Evolutionary conservation across 2,797 vertebrate species (phyloP).

Genomic region (Anguilla pacifica): DNA sequence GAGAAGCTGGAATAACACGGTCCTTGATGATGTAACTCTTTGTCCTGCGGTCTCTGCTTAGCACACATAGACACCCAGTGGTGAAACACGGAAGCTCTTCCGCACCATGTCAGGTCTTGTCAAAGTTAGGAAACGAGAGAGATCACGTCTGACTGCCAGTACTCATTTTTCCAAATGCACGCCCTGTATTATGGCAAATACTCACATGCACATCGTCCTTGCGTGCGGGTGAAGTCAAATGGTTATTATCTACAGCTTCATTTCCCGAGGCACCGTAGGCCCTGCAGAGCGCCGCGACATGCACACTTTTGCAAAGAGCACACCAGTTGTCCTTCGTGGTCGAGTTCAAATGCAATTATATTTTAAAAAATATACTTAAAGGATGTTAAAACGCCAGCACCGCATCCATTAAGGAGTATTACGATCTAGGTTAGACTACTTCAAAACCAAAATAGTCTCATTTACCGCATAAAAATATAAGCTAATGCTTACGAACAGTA

Average conservation of each 20-base stretch:
- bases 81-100: conserved; percentile 32
- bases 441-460: conserved; percentile 34
- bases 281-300: conserved; percentile 1
- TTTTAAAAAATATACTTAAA: conserved; percentile 45
- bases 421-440: conserved; percentile 44
- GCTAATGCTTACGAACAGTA: not conserved
- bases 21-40: not conserved
- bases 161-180: conserved; percentile 12
- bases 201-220: conserved; percentile 14
- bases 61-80: conserved; percentile 54
- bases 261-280: conserved; percentile 1
- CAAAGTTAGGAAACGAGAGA: conserved; percentile 5
- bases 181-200: not conserved
- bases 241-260: too few species aligned
- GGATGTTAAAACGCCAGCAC: conserved; percentile 46
- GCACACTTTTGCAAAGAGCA: conserved; percentile 36
- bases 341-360: conserved; percentile 56
- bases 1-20: conserved; percentile 27
- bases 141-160: not conserved
- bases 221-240: not conserved
- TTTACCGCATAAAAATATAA: conserved; percentile 37
- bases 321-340: conserved; percentile 57
- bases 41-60: conserved; percentile 30
- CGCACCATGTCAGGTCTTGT: not conserved
- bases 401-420: conserved; percentile 42